These are phyloP conservation scores for Anoplolepis gracilipes DNA, from an alignment of 1,140 invertebrate genomes.

Conservation along the genomic window DNA sequence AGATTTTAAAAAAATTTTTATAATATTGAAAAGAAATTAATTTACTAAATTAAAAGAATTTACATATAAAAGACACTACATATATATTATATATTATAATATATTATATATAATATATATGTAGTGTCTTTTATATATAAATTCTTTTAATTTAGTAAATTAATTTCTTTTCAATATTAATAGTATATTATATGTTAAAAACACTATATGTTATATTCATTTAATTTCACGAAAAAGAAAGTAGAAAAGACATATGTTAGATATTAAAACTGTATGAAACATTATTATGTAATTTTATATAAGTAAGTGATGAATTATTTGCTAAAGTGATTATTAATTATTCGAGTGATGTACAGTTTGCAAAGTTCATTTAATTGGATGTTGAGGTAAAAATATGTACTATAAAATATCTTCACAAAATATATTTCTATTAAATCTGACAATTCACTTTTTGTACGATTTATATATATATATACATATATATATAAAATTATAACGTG, in stretches of 20 bases:
- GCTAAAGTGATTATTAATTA: too few species aligned
- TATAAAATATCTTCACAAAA: neutral
- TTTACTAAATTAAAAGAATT: slow-evolving; percentile 29
- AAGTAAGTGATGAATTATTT: neutral
- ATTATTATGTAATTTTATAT: neutral
- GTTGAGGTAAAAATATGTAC: too few species aligned
- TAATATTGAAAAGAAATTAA: slow-evolving; percentile 32
- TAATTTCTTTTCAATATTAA: slow-evolving; percentile 29
- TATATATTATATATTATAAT: too few species aligned
- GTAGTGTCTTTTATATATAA: neutral
- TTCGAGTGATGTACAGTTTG: neutral
- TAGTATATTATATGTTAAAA: too few species aligned
- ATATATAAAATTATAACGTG: too few species aligned
- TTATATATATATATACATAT: neutral
- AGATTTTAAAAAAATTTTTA: neutral
- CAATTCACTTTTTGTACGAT: neutral
- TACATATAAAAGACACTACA: neutral
- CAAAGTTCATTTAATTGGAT: neutral
- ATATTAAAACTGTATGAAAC: neutral
- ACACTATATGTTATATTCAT: neutral
- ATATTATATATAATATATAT: too few species aligned
- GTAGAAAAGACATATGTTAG: neutral
- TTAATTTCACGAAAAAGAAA: neutral
- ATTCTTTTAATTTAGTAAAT: slow-evolving; percentile 36
- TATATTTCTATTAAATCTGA: too few species aligned